Evolutionary conservation across 2,113 vertebrate genomes (phyloP).

Genomic region (Polypterus senegalus): DNA sequence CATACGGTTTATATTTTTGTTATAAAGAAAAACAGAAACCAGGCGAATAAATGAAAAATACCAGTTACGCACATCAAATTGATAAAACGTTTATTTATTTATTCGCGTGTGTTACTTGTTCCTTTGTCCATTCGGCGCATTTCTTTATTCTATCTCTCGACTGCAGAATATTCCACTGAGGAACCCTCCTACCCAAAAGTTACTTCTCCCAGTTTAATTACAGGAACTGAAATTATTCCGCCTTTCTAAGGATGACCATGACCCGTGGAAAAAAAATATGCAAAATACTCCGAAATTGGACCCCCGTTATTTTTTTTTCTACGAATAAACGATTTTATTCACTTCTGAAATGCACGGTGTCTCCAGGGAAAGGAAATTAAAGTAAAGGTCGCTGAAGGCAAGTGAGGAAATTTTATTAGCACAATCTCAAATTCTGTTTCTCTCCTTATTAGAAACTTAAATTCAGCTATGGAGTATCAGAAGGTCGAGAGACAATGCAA

Average conservation of each 20-base stretch:
- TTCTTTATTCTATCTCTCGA: too few species aligned
- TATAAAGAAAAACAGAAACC: too few species aligned
- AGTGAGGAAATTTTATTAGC: slow-evolving; percentile 57
- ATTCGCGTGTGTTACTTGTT: too few species aligned
- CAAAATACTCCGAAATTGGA: slow-evolving; percentile 59
- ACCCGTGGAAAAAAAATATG: slow-evolving; percentile 37
- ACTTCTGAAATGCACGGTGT: slow-evolving; percentile 43
- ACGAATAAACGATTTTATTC: slow-evolving; percentile 58
- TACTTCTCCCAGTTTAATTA: slow-evolving; percentile 45
- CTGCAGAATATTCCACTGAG: too few species aligned
- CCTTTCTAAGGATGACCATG: slow-evolving; percentile 54
- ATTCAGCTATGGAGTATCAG: slow-evolving; percentile 39
- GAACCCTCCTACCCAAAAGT: slow-evolving; percentile 27
- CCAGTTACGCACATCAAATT: too few species aligned
- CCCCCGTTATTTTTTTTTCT: slow-evolving; percentile 36
- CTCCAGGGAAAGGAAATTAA: slow-evolving; percentile 55
- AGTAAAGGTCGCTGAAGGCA: slow-evolving; percentile 55
- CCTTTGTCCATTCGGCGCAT: too few species aligned
- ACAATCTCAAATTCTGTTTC: slow-evolving; percentile 54
- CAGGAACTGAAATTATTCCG: slow-evolving; percentile 48
- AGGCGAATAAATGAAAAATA: too few species aligned
- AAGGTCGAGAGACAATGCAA: slow-evolving; percentile 50
- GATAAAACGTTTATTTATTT: too few species aligned
- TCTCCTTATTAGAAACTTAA: slow-evolving; percentile 46
- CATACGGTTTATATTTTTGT: too few species aligned